Percentiles rank a stretch among this genome's conserved stretches.
Conservation (phyloP, 2,113 vertebrate species). For the Sylvia atricapilla region DNA sequence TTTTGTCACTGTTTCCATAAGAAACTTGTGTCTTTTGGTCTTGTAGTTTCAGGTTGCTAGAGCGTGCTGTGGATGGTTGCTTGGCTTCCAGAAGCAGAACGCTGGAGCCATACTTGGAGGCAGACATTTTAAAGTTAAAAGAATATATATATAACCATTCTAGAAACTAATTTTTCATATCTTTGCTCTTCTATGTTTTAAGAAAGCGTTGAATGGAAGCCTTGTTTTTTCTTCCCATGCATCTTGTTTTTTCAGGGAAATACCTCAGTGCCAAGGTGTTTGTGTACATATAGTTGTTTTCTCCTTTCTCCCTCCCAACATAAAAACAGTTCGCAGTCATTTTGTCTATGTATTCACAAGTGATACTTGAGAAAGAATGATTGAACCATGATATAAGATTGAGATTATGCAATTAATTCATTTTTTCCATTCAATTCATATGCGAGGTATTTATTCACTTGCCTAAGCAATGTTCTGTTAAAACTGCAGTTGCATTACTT, state of each 20-base stretch:
- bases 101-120: background rate
- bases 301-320: background rate
- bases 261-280: background rate
- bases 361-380: background rate
- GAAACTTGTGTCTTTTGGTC: background rate
- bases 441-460: background rate
- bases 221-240: background rate
- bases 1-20: conserved; percentile 42
- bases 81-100: background rate
- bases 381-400: background rate
- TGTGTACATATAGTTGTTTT: background rate
- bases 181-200: background rate
- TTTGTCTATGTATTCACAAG: background rate
- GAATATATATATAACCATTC: background rate
- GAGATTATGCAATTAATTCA: background rate
- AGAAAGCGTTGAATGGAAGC: background rate
- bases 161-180: background rate
- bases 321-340: background rate
- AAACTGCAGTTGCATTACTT: background rate
- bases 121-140: background rate
- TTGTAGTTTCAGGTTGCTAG: background rate
- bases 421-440: background rate
- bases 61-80: background rate
- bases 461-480: background rate
- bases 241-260: background rate